Base-by-base conservation (phyloP, 2,797 vertebrate genomes). In the Mormyrops boulengeri region DNA sequence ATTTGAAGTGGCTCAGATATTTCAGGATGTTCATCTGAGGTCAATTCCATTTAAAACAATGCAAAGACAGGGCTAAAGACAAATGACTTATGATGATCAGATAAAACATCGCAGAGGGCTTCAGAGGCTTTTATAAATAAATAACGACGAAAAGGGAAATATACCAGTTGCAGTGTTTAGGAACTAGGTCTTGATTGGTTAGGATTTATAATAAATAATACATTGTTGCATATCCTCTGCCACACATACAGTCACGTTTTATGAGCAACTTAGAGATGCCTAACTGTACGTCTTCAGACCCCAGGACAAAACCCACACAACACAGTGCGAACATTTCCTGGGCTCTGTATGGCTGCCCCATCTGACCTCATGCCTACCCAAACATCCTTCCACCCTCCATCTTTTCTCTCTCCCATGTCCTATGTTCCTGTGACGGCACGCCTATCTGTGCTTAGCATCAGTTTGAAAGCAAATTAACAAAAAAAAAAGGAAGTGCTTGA, bases 211-310 rank as follows among this genome's bases (percentile, higher is more conserved):
- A 47, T 82, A 47, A 19, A 47, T 47, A 47, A 44, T 82, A 82
- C 19, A 47, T n/a, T 82, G 34, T 41, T 77, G 69, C 26, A 17
- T 22, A 82, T 47, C 17, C 19, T 82, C 19, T 47, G 17, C 30
- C 77, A 1, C 17, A 47, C 19, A 96, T 96, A 95, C 96, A 95
- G 95, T 94, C 93, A 94, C 94, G 94, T 92, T 94, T 95, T 94
- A 82, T 47, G 77, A 47, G 77, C 17, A 82, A 82, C 47, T 12
- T 82, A 22, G 41, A 19, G 41, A 82, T 47, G 19, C 41, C 17
- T 82, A 82, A 22, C 77, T 22, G 41, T 17, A n/a, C 47, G 77
- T 47, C 38, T 47, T n/a, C 7, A 22, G 77, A 82, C 19, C n/a
- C 1, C 38, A 82, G 77, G 19, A 82, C 17, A 47, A 95, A 93